Evolutionary conservation across 2,888 invertebrate genomes (phyloP).

Genomic region (Cremastobaeus sp.): DNA sequence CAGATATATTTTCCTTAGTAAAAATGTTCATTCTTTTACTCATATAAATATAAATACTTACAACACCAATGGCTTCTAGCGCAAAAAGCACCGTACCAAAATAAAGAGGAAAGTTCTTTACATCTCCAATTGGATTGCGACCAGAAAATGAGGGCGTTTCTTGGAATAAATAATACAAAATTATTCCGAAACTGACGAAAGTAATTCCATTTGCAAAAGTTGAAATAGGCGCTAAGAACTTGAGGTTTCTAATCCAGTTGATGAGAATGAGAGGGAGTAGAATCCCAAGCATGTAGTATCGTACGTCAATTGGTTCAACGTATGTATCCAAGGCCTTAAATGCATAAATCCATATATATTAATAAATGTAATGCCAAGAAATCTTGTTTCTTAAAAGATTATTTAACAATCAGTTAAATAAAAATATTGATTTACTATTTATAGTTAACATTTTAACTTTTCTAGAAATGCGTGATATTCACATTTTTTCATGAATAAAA

Average conservation of each 20-base stretch:
- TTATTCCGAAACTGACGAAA: conserved; percentile 89
- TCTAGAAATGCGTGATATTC: too few relatives aligned
- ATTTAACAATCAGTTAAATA: too few relatives aligned
- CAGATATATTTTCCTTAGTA: too few relatives aligned
- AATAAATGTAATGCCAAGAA: too few relatives aligned
- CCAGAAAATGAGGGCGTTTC: conserved; percentile 83
- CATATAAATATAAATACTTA: too few relatives aligned
- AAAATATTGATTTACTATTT: too few relatives aligned
- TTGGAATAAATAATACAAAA: conserved; percentile 90
- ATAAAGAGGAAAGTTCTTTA: conserved; percentile 81
- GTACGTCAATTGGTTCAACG: conserved; percentile 76
- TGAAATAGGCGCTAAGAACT: conserved; percentile 93
- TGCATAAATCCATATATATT: too few relatives aligned
- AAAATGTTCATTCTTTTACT: too few relatives aligned
- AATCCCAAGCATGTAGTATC: conserved; percentile 83
- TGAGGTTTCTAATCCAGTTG: conserved; percentile 90
- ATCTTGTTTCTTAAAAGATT: too few relatives aligned
- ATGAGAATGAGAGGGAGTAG: conserved; percentile 85
- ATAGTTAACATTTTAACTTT: too few relatives aligned
- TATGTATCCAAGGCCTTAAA: conserved; percentile 79
- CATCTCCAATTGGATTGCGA: conserved; percentile 83
- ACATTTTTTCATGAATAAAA: too few relatives aligned
- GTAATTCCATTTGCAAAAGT: conserved; percentile 92
- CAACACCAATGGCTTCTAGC: conserved; percentile 87
- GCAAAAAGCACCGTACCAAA: conserved; percentile 97